A percentile compares a stretch with the other conserved stretches of the same genome.
These are phyloP conservation scores for Cremastinae sp. DNA, from an alignment of 2,888 invertebrate species.

Conservation along the genomic window DNA sequence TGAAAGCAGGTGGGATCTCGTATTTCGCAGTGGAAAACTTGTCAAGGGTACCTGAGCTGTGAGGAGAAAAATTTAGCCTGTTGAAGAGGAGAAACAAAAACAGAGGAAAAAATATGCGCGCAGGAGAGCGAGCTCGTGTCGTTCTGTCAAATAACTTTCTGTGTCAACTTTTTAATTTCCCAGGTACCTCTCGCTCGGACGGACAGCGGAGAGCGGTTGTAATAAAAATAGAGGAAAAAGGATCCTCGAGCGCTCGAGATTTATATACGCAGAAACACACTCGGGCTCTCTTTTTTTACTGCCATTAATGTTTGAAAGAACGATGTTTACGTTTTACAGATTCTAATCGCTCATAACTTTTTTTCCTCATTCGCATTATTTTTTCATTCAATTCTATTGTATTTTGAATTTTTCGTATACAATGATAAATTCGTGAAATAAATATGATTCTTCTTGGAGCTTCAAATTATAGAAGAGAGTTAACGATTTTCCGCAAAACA, in stretches of 20 bases:
- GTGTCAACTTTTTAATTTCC: conserved; percentile 55
- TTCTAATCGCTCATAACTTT: neutral
- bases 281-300: neutral
- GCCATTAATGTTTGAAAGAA: neutral
- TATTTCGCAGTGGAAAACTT: conserved; percentile 23
- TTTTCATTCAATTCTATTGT: too few relatives aligned
- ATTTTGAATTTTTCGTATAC: too few relatives aligned
- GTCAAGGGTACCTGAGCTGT: conserved; percentile 48
- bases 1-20: conserved; percentile 29
- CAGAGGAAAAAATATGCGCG: neutral
- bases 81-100: conserved; percentile 12
- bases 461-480: too few relatives aligned
- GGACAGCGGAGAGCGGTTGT: conserved; percentile 35
- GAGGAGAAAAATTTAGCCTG: conserved; percentile 25
- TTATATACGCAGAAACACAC: conserved; percentile 7
- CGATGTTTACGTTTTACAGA: neutral
- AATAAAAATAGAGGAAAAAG: conserved; percentile 13
- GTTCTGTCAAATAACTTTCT: conserved; percentile 57
- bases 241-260: conserved; percentile 37
- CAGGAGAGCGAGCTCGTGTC: conserved; percentile 28
- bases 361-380: too few relatives aligned
- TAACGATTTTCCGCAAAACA: too few relatives aligned
- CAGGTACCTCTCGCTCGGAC: conserved; percentile 37
- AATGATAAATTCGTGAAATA: too few relatives aligned
- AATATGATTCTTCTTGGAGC: too few relatives aligned